A percentile compares a stretch with the other conserved stretches of the same genome.
These are phyloP conservation scores for Lonchura striata DNA, from an alignment of 2,113 vertebrate species.

Conservation along the genomic window DNA sequence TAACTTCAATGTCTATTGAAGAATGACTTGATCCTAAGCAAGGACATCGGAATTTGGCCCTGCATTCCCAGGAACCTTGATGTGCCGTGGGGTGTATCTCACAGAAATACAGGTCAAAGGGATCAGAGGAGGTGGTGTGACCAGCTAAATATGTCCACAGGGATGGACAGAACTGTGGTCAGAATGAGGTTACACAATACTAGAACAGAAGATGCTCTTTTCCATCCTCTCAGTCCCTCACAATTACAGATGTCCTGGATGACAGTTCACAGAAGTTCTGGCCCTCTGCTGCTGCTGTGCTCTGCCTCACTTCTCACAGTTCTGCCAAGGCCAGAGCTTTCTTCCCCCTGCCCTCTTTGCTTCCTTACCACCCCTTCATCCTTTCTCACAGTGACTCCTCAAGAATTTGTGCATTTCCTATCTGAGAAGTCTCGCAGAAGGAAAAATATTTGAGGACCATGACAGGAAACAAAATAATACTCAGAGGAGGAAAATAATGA, in stretches of 20 bases:
- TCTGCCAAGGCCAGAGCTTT: not conserved
- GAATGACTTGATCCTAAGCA: not conserved
- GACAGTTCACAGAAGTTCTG: not conserved
- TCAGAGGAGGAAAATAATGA: not conserved
- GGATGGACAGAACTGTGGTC: not conserved
- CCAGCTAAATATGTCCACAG: not conserved
- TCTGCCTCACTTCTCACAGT: not conserved
- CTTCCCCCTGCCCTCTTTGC: not conserved
- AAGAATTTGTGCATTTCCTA: conserved; percentile 4
- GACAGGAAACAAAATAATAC: not conserved
- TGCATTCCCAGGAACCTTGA: not conserved
- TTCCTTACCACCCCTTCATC: not conserved
- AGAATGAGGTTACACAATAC: not conserved
- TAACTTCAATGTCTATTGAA: not conserved
- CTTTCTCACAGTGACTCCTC: not conserved
- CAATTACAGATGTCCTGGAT: not conserved
- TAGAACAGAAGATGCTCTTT: not conserved
- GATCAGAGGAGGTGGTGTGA: not conserved
- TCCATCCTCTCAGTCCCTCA: not conserved
- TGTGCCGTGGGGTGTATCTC: not conserved
- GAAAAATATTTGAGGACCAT: not conserved
- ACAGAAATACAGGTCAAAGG: not conserved
- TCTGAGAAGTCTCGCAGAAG: not conserved
- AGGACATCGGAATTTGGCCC: not conserved
- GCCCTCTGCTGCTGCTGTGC: not conserved